phyloP scores from a whole-genome alignment of 2,113 vertebrate genomes.

The Forbesichthys agassizii region DNA sequence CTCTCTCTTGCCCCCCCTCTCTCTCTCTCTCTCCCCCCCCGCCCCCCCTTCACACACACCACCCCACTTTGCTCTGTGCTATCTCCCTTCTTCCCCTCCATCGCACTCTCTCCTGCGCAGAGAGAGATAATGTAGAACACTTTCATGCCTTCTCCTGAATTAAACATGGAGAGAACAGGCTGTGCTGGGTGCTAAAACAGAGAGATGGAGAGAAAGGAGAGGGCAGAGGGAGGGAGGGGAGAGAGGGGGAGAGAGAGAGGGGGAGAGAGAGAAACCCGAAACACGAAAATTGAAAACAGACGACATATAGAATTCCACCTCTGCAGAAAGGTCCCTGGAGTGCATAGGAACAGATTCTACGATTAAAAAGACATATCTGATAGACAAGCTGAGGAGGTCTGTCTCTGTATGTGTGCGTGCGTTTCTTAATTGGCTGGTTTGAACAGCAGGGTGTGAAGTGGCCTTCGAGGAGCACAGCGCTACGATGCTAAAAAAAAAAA shows the following conservation, averaged over 20 bases:
- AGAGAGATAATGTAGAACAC: conserved; percentile 54
- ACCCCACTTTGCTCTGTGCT: background rate
- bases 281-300: conserved; percentile 18
- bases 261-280: background rate
- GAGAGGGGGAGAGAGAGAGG: conserved; percentile 16
- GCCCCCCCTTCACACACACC: too few relatives aligned
- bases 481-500: conserved; percentile 5
- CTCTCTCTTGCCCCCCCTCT: conserved; percentile 16
- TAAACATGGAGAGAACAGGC: conserved; percentile 67
- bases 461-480: conserved; percentile 19
- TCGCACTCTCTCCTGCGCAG: background rate
- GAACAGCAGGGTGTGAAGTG: conserved; percentile 31
- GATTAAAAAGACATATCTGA: conserved; percentile 59
- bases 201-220: conserved; percentile 22
- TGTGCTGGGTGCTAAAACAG: conserved; percentile 39
- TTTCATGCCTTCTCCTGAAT: conserved; percentile 69
- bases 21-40: background rate
- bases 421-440: conserved; percentile 53
- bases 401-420: background rate
- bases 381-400: conserved; percentile 32
- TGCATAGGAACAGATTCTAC: conserved; percentile 31
- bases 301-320: conserved; percentile 29
- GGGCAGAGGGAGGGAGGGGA: background rate
- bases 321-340: conserved; percentile 41
- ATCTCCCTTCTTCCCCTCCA: background rate